Conservation (phyloP, 1,140 invertebrate species). For the Holcopasites calliopsidis region DNA sequence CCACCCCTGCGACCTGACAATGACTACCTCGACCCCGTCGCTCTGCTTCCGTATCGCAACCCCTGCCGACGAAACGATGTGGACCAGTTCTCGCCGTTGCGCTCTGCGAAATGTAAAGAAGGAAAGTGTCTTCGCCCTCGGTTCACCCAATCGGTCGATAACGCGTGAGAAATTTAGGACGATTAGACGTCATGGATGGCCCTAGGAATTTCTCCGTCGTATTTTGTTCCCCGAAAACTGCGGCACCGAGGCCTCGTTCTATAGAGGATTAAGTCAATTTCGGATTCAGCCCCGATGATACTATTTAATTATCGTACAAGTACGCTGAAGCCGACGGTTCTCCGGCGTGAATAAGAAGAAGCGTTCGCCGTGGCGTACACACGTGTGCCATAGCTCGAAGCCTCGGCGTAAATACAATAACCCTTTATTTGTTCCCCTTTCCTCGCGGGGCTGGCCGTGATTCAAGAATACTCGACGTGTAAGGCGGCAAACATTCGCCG, state of each 20-base stretch:
- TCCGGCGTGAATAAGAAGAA: slow-evolving; percentile 19
- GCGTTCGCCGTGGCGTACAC: slow-evolving; percentile 51
- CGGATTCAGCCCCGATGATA: too few relatives aligned
- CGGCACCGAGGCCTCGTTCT: too few relatives aligned
- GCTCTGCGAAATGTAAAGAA: slow-evolving; percentile 65
- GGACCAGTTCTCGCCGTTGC: slow-evolving; percentile 54
- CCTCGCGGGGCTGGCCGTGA: slow-evolving; percentile 70
- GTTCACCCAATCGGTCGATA: slow-evolving; percentile 52
- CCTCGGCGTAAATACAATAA: slow-evolving; percentile 79
- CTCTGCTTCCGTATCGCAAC: not conserved
- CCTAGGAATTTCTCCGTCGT: too few relatives aligned
- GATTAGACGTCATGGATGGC: too few relatives aligned
- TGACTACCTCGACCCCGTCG: slow-evolving; percentile 31
- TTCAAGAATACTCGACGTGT: slow-evolving; percentile 76
- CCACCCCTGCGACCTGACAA: slow-evolving; percentile 19
- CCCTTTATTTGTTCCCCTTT: slow-evolving; percentile 79
- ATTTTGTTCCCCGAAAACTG: too few relatives aligned
- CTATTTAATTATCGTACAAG: too few relatives aligned
- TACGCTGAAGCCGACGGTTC: too few relatives aligned
- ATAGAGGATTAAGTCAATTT: too few relatives aligned
- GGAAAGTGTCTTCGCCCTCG: slow-evolving; percentile 45
- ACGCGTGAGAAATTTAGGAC: slow-evolving; percentile 16
- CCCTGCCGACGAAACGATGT: not conserved
- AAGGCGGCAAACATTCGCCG: slow-evolving; percentile 69
- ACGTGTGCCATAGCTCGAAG: slow-evolving; percentile 62